Evolutionary conservation across 2,113 vertebrate species (phyloP), one percentile per base, ranked within the genome.

Genomic region (Oryzias woworae): DNA sequence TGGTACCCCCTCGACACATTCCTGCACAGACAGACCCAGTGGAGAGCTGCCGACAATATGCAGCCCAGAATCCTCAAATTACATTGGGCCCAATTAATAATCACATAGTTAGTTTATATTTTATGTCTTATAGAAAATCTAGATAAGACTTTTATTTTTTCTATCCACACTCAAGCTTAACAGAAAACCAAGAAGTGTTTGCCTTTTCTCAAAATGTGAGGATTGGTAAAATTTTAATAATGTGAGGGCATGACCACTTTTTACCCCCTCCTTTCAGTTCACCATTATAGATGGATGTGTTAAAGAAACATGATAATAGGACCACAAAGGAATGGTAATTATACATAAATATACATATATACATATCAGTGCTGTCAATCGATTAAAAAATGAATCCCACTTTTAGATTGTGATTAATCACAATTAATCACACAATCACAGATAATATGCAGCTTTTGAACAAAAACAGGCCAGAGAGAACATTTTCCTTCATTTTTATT

Each of bases 61-160:
- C 94, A 94, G 94, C 92, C 91, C 77, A 90, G 94, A 96, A 97
- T 94, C 94, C 96, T 95, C 94, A 96, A 94, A 97, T 95, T 94
- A 96, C 93, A 91, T 96, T 95, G 94, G 94, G 93, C 93, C 95
- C 95, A 96, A 98, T 98, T 99, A 98, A 98, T 97, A 96, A 98
- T 96, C 95, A 95, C 93, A 94, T 93, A 93, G 93, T 97, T 96
- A 95, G 94, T 98, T 96, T 93, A 96, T 96, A 95, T 97, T 96
- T 97, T 92, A 96, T 96, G 94, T 90, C 92, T 82, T 84, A 82
- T 90, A 86, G 88, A 66, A 71, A 73, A 71, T 69, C 85, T 72
- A 59, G 78, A 72, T 51, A 69, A 87, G 88, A 77, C 91, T 88
- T 88, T 85, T 45, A 50, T 59, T 71, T 71, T 74, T 62, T 52